Conservation (phyloP, 2,797 vertebrate genomes). For the Labroides dimidiatus region DNA sequence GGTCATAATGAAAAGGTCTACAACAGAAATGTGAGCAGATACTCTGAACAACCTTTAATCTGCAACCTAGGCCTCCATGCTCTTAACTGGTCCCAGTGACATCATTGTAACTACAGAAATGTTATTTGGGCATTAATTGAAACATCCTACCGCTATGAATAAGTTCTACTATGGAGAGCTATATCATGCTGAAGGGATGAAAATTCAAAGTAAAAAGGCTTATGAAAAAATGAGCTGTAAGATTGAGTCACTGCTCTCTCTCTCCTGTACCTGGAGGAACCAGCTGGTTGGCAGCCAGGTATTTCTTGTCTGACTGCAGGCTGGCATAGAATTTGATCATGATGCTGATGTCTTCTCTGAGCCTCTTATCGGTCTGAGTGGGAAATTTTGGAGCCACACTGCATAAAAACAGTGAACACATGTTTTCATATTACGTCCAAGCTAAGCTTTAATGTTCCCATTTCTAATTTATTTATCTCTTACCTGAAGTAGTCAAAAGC, state of each 20-base stretch:
- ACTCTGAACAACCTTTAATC: background rate
- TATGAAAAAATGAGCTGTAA: background rate
- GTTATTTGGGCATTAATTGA: no score
- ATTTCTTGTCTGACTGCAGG: slow-evolving; percentile 98
- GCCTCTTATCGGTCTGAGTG: slow-evolving; percentile 92
- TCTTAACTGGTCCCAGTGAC: background rate
- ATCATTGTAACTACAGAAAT: background rate
- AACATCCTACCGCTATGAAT: no score
- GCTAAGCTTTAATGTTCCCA: background rate
- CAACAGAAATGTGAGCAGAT: no score
- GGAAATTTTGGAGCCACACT: slow-evolving; percentile 93
- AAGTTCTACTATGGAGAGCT: no score
- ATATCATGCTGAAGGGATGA: background rate
- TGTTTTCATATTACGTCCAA: background rate
- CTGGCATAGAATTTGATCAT: slow-evolving; percentile 97
- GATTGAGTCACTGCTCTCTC: background rate
- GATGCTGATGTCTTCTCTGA: slow-evolving; percentile 96
- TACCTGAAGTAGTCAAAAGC: slow-evolving; percentile 99
- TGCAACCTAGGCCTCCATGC: background rate
- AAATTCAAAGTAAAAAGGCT: background rate
- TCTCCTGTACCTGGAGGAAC: slow-evolving; percentile 88
- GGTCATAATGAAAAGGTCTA: background rate
- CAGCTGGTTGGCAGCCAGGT: slow-evolving; percentile 92
- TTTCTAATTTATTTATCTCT: background rate
- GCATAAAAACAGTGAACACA: slow-evolving; percentile 40